A percentile compares a stretch with the other conserved stretches of the same genome.
Conservation (phyloP, 2,113 vertebrate species). For the Isurus oxyrinchus region DNA sequence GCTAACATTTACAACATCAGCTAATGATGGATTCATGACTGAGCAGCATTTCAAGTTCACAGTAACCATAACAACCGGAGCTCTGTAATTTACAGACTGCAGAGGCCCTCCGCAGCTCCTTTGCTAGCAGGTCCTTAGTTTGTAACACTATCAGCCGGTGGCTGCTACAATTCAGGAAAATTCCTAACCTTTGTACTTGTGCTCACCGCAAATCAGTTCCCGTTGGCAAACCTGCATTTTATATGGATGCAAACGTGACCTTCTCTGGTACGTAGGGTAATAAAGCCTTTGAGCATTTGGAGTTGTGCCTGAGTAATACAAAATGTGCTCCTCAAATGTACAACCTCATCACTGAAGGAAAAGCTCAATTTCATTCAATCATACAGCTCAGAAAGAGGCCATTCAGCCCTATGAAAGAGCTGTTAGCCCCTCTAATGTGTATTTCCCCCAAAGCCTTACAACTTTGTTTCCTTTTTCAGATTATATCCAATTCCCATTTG, state of each 20-base stretch:
- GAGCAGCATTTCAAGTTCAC: neutral
- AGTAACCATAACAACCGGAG: constrained; percentile 18
- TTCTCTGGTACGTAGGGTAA: neutral
- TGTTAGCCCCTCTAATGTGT: neutral
- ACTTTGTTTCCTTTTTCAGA: neutral
- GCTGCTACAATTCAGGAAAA: neutral
- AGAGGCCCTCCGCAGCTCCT: neutral
- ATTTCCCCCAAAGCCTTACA: neutral
- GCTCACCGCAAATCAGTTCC: neutral
- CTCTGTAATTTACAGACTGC: neutral
- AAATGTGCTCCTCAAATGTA: neutral
- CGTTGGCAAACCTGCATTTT: neutral
- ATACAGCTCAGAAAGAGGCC: neutral
- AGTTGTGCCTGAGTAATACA: neutral
- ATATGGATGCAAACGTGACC: neutral
- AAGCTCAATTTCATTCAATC: neutral
- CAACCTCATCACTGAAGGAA: no score
- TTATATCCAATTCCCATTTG: neutral
- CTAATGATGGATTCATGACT: constrained; percentile 5
- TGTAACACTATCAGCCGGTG: neutral
- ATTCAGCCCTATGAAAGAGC: neutral
- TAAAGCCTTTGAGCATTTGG: neutral
- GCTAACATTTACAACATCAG: neutral
- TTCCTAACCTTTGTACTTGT: neutral
- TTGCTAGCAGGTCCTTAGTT: neutral